phyloP scores from a whole-genome alignment of 2,113 vertebrate species.

The Hoplias malabaricus region DNA sequence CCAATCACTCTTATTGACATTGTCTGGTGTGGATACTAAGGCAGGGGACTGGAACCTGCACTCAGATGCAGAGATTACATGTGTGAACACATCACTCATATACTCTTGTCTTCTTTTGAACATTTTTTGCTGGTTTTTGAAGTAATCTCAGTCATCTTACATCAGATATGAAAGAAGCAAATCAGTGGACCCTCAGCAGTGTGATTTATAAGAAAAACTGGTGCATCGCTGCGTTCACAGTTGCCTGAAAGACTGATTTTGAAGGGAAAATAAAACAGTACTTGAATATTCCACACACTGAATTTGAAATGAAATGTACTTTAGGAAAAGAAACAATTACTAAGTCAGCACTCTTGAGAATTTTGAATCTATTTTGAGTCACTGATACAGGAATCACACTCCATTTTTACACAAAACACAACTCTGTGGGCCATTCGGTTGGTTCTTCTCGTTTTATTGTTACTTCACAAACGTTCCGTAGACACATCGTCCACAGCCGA shows the following conservation, averaged over 20 bases:
- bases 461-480: neutral
- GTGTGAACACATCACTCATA: neutral
- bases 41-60: too few relatives aligned
- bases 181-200: neutral
- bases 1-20: too few relatives aligned
- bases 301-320: neutral
- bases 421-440: neutral
- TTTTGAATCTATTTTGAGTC: neutral
- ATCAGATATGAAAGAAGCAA: neutral
- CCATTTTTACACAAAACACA: neutral
- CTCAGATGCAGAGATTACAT: neutral
- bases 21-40: too few relatives aligned
- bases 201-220: too few relatives aligned
- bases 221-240: too few relatives aligned
- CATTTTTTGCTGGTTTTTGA: neutral
- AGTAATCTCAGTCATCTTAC: neutral
- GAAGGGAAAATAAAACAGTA: too few relatives aligned
- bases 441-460: neutral
- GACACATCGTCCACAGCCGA: neutral
- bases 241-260: too few relatives aligned
- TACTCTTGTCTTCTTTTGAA: neutral
- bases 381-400: neutral
- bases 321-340: too few relatives aligned
- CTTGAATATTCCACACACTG: too few relatives aligned
- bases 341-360: neutral